These are phyloP conservation scores for Strix occidentalis DNA, from an alignment of 2,797 vertebrate genomes.

Conservation along the genomic window DNA sequence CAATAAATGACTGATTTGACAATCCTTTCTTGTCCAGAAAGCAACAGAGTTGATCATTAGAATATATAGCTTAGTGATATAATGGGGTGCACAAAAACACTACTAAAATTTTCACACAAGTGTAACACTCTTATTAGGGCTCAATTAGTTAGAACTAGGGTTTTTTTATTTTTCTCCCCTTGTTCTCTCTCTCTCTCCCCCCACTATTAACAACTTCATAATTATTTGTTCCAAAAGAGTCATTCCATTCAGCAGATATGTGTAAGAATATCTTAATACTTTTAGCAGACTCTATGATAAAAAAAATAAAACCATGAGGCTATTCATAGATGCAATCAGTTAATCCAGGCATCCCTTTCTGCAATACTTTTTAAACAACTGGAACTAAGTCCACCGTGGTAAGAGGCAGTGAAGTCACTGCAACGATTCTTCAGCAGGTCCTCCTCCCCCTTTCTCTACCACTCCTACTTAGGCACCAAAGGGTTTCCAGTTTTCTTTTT, in stretches of 20 bases:
- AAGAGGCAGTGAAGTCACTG: not conserved
- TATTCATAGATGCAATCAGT: not conserved
- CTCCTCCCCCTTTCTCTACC: not conserved
- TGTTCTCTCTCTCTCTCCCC: not conserved
- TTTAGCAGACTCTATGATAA: constrained; percentile 11
- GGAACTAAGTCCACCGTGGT: not conserved
- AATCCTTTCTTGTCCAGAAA: not conserved
- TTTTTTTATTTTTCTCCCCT: not conserved
- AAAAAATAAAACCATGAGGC: not conserved
- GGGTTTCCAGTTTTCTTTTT: not conserved
- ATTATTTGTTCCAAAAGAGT: constrained; percentile 45
- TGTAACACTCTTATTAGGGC: not conserved
- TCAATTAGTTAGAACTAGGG: not conserved
- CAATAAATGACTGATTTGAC: not conserved
- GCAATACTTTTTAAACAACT: not conserved
- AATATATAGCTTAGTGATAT: not conserved
- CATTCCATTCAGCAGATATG: not conserved
- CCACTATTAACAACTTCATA: not conserved
- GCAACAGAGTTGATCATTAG: not conserved
- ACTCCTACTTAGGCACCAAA: not conserved
- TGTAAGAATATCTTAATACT: not conserved
- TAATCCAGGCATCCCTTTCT: constrained; percentile 11
- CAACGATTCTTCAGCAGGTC: not conserved
- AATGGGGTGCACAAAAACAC: not conserved
- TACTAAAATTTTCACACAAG: not conserved